Base-by-base conservation (phyloP, 2,113 vertebrate species). In the Nyctibius bracteatus region DNA sequence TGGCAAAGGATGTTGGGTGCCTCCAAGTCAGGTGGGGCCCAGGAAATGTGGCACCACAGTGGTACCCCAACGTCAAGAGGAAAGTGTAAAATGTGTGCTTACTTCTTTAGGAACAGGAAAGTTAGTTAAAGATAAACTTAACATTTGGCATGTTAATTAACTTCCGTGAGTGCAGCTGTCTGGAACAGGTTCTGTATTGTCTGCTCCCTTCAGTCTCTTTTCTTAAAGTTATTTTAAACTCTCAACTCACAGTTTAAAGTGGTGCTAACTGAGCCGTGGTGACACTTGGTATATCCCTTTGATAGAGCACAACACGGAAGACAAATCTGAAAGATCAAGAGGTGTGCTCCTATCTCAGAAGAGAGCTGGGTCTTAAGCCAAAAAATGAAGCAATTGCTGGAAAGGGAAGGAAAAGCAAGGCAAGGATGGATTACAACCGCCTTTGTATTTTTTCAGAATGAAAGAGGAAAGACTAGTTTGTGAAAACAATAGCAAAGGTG, bases 1-100 rank as follows among this genome's bases (percentile, higher is more conserved):
- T 20, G 35, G 15, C 10, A 37, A 62, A 73, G 49, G 58, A 46
- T 0, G 2, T 30, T 0, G 0, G 2, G 24, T 57, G 14, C 28
- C 46, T 35, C 33, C 30, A 39, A 51, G 24, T 28, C 41, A 6
- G 19, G 41, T 17, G 28, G 12, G 33, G 13, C 30, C 77, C 0
- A 0, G 62, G 65, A 75, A 88, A 46, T 35, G 27, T 31, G 33
- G 39, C n/a, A 51, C 35, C 61, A 49, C 12, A 21, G 30, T 19
- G 8, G 46, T 46, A 58, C 35, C 20, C 44, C 30, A 35, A 28
- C 0, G 0, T 30, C 0, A 0, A 90, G 37, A 68, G 23, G 17
- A 43, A n/a, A 47, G 9, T 44, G 37, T 71, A 54, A 87, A 89
- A 93, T 23, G 24, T 65, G 61, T 52, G 12, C n/a, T 52, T 54